Evolutionary conservation across 2,797 vertebrate species (phyloP).

Genomic region (Lagothrix lagotricha): DNA sequence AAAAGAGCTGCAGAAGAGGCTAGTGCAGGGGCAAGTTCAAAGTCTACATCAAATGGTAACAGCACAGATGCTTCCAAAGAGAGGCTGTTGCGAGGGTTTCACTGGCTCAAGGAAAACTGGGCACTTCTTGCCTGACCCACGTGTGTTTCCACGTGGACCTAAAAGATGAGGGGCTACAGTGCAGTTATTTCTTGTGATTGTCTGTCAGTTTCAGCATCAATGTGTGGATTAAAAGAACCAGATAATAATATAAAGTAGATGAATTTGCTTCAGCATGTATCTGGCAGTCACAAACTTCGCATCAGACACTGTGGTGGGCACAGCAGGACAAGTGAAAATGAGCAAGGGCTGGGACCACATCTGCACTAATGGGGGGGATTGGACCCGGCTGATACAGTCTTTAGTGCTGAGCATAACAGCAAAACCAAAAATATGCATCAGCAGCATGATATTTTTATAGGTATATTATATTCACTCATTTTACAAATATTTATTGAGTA

Average conservation of each 20-base stretch:
- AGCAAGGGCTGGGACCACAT: not conserved
- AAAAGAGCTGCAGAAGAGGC: not conserved
- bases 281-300: not conserved
- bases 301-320: not conserved
- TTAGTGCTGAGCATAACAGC: not conserved
- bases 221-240: not conserved
- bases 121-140: not conserved
- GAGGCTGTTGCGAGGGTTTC: accelerated
- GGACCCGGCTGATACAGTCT: not conserved
- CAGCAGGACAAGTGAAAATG: not conserved
- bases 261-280: not conserved
- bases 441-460: not conserved
- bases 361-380: not conserved
- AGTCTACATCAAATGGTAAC: too few species aligned
- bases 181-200: not conserved
- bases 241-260: not conserved
- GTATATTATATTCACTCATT: not conserved
- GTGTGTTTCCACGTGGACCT: not conserved
- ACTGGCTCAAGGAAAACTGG: not conserved
- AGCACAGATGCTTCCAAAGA: not conserved
- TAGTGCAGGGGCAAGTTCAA: not conserved
- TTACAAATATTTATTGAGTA: not conserved
- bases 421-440: not conserved
- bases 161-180: not conserved
- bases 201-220: not conserved